A percentile compares a stretch with the other conserved stretches of the same genome.
Evolutionary conservation across 2,888 invertebrate species (phyloP).

Genomic region (Ephialtes manifestator): DNA sequence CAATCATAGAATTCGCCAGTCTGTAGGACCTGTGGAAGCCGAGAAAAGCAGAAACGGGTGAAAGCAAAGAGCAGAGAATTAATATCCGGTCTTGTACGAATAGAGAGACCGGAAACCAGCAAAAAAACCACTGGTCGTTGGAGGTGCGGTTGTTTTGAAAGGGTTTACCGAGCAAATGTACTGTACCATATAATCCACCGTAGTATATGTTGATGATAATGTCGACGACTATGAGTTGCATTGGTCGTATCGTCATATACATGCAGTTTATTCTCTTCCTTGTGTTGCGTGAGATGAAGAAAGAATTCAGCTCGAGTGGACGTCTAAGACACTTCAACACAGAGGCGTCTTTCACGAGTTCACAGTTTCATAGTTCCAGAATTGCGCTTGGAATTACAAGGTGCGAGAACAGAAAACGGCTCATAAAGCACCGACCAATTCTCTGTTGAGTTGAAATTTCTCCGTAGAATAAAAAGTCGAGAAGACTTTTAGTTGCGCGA

Average conservation of each 20-base stretch:
- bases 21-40: not conserved
- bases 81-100: slow-evolving; percentile 8
- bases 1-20: not conserved
- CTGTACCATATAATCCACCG: not conserved
- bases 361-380: not conserved
- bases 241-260: not conserved
- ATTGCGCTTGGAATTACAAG: not conserved
- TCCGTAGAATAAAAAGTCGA: not conserved
- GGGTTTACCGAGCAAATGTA: slow-evolving; percentile 9
- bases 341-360: not conserved
- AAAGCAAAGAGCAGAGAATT: slow-evolving; percentile 14
- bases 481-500: not conserved
- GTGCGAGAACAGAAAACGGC: not conserved
- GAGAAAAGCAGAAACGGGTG: not conserved
- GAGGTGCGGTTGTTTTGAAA: not conserved
- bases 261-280: not conserved
- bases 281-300: not conserved
- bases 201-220: slow-evolving; percentile 11
- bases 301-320: not conserved
- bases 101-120: not conserved
- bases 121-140: no score
- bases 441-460: not conserved
- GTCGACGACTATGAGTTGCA: slow-evolving; percentile 10
- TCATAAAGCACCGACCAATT: not conserved
- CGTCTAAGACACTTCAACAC: not conserved